A percentile compares a stretch with the other conserved stretches of the same genome.
phyloP scores from a whole-genome alignment of 2,888 invertebrate genomes.

The Neria commutata region DNA sequence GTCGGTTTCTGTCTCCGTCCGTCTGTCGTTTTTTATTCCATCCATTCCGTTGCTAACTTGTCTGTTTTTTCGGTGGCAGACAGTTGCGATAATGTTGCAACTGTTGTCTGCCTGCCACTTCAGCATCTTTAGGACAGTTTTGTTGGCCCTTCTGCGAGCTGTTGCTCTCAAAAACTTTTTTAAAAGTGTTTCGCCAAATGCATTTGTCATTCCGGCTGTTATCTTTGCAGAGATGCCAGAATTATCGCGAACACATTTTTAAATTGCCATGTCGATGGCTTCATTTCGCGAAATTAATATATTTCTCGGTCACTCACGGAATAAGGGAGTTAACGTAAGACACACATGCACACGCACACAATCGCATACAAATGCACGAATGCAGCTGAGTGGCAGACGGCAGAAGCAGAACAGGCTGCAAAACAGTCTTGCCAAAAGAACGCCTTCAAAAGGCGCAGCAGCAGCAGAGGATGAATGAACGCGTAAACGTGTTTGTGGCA shows the following conservation, averaged over 20 bases:
- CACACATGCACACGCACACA: not conserved
- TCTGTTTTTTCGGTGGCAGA: not conserved
- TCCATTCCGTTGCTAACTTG: not conserved
- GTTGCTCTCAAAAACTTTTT: constrained; percentile 21
- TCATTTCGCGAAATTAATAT: constrained; percentile 29
- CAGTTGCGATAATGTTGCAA: constrained; percentile 27
- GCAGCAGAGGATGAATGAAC: too few relatives aligned
- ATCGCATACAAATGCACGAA: not conserved
- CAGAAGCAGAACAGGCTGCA: not conserved
- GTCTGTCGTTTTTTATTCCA: not conserved
- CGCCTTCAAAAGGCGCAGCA: not conserved
- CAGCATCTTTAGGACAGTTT: constrained; percentile 12
- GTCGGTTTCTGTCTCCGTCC: too few relatives aligned
- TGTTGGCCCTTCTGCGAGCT: constrained; percentile 21
- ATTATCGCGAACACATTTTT: constrained; percentile 34
- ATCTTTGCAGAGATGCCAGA: constrained; percentile 33
- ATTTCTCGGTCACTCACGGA: too few relatives aligned
- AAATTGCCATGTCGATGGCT: constrained; percentile 32
- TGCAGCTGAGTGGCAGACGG: not conserved
- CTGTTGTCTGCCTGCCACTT: not conserved
- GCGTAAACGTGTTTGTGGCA: not conserved
- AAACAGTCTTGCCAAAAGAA: not conserved
- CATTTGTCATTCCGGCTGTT: constrained; percentile 33
- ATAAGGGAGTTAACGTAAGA: too few relatives aligned
- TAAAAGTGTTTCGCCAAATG: constrained; percentile 28